phyloP scores from a whole-genome alignment of 2,797 vertebrate genomes.

The Xenentodon cancila region DNA sequence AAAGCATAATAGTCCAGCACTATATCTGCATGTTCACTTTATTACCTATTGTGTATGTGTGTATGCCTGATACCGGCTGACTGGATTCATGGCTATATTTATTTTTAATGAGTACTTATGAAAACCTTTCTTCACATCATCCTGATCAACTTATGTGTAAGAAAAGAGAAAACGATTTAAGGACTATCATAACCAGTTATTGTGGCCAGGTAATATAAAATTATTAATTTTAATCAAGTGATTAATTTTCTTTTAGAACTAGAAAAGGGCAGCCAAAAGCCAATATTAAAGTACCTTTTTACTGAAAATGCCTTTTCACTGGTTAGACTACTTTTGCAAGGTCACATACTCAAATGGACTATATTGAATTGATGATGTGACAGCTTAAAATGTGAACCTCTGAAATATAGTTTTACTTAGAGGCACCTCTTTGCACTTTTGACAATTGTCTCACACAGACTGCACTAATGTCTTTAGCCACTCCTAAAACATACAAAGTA shows the following conservation, averaged over 20 bases:
- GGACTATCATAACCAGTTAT: constrained; percentile 38
- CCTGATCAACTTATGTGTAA: constrained; percentile 24
- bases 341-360: constrained; percentile 29
- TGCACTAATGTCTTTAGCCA: constrained; percentile 11
- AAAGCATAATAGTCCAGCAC: constrained; percentile 46
- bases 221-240: constrained; percentile 52
- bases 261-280: constrained; percentile 30
- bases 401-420: constrained; percentile 25
- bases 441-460: constrained; percentile 16
- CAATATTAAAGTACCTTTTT: constrained; percentile 38
- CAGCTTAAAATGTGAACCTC: constrained; percentile 35
- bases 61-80: constrained; percentile 9
- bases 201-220: constrained; percentile 28
- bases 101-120: constrained; percentile 24
- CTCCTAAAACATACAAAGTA: constrained; percentile 22
- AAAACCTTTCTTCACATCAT: constrained; percentile 34
- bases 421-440: constrained; percentile 15
- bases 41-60: constrained; percentile 9
- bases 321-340: constrained; percentile 20
- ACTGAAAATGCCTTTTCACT: not conserved
- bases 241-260: constrained; percentile 43
- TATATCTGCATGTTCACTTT: constrained; percentile 30
- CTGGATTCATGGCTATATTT: constrained; percentile 15
- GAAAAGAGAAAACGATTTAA: constrained; percentile 26
- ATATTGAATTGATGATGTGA: constrained; percentile 42